phyloP scores from a whole-genome alignment of 2,797 vertebrate species.

The Enteromius unitaeniatus region DNA sequence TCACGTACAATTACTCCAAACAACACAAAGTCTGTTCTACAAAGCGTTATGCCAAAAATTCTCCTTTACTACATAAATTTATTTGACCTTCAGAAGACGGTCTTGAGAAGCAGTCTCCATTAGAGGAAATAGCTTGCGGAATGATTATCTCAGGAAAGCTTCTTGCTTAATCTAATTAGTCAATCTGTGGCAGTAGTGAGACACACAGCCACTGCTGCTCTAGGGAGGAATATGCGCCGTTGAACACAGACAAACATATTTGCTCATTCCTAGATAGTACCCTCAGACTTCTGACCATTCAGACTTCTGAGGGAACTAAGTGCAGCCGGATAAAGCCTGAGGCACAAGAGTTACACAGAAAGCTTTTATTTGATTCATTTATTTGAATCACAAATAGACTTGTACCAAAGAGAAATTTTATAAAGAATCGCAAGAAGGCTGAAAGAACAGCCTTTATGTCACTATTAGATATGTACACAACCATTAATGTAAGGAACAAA shows the following conservation, averaged over 20 bases:
- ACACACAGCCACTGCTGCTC: conserved; percentile 61
- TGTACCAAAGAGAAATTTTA: background rate
- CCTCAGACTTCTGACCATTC: conserved; percentile 2
- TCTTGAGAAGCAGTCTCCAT: conserved; percentile 69
- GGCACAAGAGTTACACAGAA: conserved; percentile 27
- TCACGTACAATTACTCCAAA: conserved; percentile 11
- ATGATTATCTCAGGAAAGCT: conserved; percentile 92
- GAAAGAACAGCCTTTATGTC: background rate
- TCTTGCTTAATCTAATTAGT: conserved; percentile 91
- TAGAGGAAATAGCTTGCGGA: conserved; percentile 80
- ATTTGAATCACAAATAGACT: conserved; percentile 27
- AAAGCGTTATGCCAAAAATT: conserved; percentile 60
- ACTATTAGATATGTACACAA: background rate
- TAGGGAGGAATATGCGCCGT: conserved; percentile 25
- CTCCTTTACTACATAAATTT: conserved; percentile 58
- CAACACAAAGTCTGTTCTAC: conserved; percentile 26
- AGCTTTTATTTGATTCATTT: conserved; percentile 44
- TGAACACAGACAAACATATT: conserved; percentile 30
- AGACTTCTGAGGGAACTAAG: conserved; percentile 14
- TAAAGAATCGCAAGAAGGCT: background rate
- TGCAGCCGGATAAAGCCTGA: conserved; percentile 1
- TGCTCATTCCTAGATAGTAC: conserved; percentile 1
- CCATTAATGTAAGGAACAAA: background rate
- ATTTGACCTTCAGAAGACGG: conserved; percentile 82
- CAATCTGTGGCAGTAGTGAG: conserved; percentile 77